phyloP scores from a whole-genome alignment of 2,113 vertebrate genomes.

The Tragelaphus scriptus region DNA sequence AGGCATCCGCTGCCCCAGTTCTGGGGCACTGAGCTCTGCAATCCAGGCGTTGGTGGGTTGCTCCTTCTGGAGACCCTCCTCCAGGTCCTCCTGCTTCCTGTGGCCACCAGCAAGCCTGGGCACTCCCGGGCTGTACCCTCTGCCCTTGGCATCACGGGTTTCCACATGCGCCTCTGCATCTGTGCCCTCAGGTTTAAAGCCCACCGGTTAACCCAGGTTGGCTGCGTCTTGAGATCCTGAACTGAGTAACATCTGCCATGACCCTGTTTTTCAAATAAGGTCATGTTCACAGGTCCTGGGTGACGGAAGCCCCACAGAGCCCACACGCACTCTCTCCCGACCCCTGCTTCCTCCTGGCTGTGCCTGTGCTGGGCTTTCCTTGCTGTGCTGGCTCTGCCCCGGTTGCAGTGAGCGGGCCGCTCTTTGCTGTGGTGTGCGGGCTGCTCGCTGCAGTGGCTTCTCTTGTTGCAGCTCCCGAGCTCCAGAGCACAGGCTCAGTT shows the following conservation, averaged over 20 bases:
- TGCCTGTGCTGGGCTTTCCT: fast-evolving
- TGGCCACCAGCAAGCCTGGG: fast-evolving
- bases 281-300: fast-evolving
- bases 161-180: fast-evolving
- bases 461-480: fast-evolving
- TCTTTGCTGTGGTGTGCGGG: not conserved
- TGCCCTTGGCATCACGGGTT: not conserved
- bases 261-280: not conserved
- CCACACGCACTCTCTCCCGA: fast-evolving
- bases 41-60: fast-evolving
- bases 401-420: fast-evolving
- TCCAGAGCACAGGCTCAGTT: not conserved
- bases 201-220: not conserved
- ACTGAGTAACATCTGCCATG: not conserved
- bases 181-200: not conserved
- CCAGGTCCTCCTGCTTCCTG: fast-evolving
- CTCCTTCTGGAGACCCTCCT: fast-evolving
- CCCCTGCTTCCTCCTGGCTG: not conserved
- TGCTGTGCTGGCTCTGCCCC: not conserved
- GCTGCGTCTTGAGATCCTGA: not conserved
- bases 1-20: fast-evolving
- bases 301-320: too few relatives aligned
- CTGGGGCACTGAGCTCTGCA: not conserved
- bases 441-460: not conserved
- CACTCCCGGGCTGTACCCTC: fast-evolving